A percentile compares a stretch with the other conserved stretches of the same genome.
Conservation (phyloP, 2,888 invertebrate species). For the Euspilapteryx auroguttella region DNA sequence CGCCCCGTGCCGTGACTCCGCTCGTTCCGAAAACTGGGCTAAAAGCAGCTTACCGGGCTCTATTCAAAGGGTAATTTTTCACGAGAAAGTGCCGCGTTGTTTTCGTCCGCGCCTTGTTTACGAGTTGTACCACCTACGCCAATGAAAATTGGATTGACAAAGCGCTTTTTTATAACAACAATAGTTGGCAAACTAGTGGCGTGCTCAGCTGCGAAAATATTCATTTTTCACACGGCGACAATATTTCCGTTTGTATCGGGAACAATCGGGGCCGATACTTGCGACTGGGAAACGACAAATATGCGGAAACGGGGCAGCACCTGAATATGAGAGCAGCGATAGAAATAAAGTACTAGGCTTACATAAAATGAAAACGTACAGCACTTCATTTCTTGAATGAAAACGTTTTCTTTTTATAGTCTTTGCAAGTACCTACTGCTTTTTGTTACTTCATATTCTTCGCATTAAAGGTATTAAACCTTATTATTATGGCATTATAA, state of each 20-base stretch:
- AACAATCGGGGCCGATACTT: constrained; percentile 35
- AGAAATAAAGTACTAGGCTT: too few species aligned
- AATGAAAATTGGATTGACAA: constrained; percentile 5
- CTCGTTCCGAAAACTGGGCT: constrained; percentile 29
- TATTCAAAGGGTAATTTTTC: constrained; percentile 29
- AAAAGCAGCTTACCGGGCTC: constrained; percentile 27
- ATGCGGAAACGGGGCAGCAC: too few species aligned
- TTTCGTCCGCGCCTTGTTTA: constrained; percentile 8
- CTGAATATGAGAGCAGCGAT: too few species aligned
- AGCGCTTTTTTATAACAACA: constrained; percentile 14
- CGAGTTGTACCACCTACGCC: too few species aligned
- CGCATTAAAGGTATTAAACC: too few species aligned
- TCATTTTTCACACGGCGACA: constrained; percentile 28
- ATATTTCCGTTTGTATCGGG: constrained; percentile 37
- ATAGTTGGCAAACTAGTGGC: constrained; percentile 11
- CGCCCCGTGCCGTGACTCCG: constrained; percentile 35
- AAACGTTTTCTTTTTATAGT: too few species aligned
- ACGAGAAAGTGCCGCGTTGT: constrained; percentile 21
- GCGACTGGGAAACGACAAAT: too few species aligned
- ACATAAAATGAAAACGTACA: too few species aligned
- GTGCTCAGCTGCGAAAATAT: constrained; percentile 20
- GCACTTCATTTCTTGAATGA: too few species aligned
- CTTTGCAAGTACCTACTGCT: too few species aligned
- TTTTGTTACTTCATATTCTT: too few species aligned
- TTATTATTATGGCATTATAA: too few species aligned